phyloP scores from a whole-genome alignment of 2,797 vertebrate genomes.

The Masticophis lateralis region DNA sequence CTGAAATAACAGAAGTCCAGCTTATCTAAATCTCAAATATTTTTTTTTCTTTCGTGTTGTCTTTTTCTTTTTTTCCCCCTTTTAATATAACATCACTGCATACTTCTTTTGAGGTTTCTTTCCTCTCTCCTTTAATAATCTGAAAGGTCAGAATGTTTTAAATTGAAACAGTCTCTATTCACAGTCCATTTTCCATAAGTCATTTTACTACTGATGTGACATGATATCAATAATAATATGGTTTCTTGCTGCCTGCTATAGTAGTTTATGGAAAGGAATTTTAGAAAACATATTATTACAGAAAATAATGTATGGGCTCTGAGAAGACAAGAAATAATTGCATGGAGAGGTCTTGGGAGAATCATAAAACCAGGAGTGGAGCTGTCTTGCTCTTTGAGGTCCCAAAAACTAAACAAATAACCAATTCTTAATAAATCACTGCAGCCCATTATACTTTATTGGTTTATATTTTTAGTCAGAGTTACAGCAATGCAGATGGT shows the following conservation, averaged over 20 bases:
- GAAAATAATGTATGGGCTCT: constrained; percentile 66
- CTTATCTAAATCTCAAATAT: rapidly evolving
- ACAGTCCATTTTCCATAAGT: constrained; percentile 57
- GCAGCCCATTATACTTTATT: constrained; percentile 43
- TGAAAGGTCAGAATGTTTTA: constrained; percentile 50
- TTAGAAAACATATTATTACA: constrained; percentile 61
- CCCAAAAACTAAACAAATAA: constrained; percentile 62
- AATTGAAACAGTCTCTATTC: constrained; percentile 56
- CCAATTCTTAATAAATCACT: constrained; percentile 61
- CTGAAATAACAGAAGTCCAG: neutral
- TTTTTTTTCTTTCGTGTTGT: neutral
- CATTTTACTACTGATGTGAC: constrained; percentile 59
- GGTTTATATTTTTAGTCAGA: constrained; percentile 55
- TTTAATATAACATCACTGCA: neutral
- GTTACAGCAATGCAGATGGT: constrained; percentile 10
- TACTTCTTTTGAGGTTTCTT: constrained; percentile 9
- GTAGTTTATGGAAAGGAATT: constrained; percentile 64
- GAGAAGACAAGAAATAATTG: constrained; percentile 70
- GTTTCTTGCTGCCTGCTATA: constrained; percentile 51
- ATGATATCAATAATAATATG: constrained; percentile 62
- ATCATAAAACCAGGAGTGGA: constrained; percentile 64
- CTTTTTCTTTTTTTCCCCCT: neutral
- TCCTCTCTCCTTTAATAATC: constrained; percentile 15
- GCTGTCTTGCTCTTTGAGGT: constrained; percentile 59
- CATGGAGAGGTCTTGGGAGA: constrained; percentile 62